Evolutionary conservation across 2,888 invertebrate species (phyloP).

Genomic region (Diarsia dahlii): DNA sequence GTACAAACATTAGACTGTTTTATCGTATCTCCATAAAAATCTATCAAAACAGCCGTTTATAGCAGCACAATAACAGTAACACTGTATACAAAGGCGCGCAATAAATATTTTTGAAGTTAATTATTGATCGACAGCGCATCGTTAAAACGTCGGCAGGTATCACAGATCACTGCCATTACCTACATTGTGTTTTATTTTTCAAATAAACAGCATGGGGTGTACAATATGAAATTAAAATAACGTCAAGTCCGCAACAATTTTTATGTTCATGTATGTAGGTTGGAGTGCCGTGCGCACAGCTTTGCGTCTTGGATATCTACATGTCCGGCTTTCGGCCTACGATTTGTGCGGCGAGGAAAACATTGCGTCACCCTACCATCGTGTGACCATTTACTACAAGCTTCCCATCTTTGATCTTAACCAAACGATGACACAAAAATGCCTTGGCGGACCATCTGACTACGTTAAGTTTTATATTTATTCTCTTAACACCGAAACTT

Average conservation of each 20-base stretch:
- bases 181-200: slow-evolving; percentile 59
- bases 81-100: slow-evolving; percentile 28
- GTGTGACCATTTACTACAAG: slow-evolving; percentile 72
- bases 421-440: slow-evolving; percentile 62
- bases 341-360: slow-evolving; percentile 79
- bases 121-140: slow-evolving; percentile 53
- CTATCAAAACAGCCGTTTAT: slow-evolving; percentile 43
- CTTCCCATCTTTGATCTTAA: slow-evolving; percentile 65
- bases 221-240: slow-evolving; percentile 78
- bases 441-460: slow-evolving; percentile 44
- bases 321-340: slow-evolving; percentile 87
- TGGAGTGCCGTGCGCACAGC: slow-evolving; percentile 88
- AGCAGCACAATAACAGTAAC: slow-evolving; percentile 20
- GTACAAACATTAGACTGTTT: slow-evolving; percentile 37
- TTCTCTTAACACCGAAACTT: slow-evolving; percentile 12
- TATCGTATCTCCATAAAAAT: slow-evolving; percentile 47
- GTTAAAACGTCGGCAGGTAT: slow-evolving; percentile 57
- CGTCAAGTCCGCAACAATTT: slow-evolving; percentile 80
- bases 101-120: slow-evolving; percentile 55
- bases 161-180: slow-evolving; percentile 40
- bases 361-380: slow-evolving; percentile 82
- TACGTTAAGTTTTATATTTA: slow-evolving; percentile 31
- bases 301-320: slow-evolving; percentile 78
- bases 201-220: slow-evolving; percentile 66
- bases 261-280: slow-evolving; percentile 87